Conservation (phyloP, 2,113 vertebrate genomes). For the Corythornis madagascariensis region DNA sequence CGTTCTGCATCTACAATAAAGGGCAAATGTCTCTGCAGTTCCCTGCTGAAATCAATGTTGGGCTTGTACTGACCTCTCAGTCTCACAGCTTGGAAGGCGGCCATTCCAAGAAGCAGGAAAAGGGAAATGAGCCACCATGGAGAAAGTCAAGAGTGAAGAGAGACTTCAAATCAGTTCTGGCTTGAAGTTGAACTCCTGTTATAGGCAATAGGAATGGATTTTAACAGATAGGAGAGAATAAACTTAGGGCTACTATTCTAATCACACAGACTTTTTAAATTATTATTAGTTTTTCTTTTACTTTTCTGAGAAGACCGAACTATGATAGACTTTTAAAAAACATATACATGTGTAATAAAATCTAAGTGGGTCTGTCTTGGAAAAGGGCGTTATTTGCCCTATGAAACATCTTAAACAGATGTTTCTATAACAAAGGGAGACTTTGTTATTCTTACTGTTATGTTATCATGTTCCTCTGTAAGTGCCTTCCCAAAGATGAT, state of each 20-base stretch:
- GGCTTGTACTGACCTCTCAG: constrained; percentile 42
- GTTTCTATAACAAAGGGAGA: background rate
- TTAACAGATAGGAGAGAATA: constrained; percentile 47
- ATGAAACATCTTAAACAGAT: background rate
- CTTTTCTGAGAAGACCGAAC: background rate
- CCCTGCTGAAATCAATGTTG: constrained; percentile 56
- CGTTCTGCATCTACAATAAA: constrained; percentile 65
- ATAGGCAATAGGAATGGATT: constrained; percentile 24
- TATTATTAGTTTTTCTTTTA: background rate
- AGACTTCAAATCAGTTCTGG: constrained; percentile 62
- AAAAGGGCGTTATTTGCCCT: background rate
- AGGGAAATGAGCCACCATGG: constrained; percentile 48
- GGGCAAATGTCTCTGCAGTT: constrained; percentile 62
- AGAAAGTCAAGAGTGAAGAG: constrained; percentile 59
- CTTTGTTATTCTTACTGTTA: background rate
- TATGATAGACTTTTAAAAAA: background rate
- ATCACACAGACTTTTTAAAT: background rate
- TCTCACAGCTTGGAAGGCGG: constrained; percentile 59
- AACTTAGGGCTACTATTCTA: constrained; percentile 2
- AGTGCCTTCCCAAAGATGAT: background rate
- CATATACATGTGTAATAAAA: background rate
- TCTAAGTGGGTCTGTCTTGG: background rate
- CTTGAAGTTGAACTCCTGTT: constrained; percentile 54
- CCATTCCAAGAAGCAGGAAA: constrained; percentile 45
- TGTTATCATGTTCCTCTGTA: background rate